These are phyloP conservation scores for Hucho hucho DNA, from an alignment of 2,113 vertebrate genomes.

Conservation along the genomic window DNA sequence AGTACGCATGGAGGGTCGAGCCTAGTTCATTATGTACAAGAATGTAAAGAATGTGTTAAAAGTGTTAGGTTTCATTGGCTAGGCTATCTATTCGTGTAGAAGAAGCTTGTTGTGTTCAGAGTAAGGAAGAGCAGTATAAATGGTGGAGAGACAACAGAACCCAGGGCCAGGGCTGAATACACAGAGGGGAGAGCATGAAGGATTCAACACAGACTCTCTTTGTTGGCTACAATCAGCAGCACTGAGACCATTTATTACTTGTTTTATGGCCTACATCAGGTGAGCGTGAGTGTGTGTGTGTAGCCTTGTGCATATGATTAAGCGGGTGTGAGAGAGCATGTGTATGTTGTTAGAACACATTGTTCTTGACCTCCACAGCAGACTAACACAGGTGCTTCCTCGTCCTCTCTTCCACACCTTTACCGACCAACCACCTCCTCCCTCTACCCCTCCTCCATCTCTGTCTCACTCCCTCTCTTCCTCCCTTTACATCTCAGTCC, in stretches of 20 bases:
- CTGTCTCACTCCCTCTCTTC: no score
- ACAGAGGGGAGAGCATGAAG: conserved; percentile 28
- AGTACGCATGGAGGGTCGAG: conserved; percentile 1
- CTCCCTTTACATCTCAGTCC: background rate
- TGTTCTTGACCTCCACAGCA: background rate
- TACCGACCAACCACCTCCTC: background rate
- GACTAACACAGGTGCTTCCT: conserved; percentile 26
- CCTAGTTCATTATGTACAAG: conserved; percentile 3
- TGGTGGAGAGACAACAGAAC: conserved; percentile 25
- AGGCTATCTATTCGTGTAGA: background rate
- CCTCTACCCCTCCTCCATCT: background rate
- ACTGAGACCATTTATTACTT: conserved; percentile 44
- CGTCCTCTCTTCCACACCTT: background rate
- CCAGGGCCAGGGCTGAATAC: background rate
- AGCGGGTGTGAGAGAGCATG: background rate
- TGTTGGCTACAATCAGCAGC: conserved; percentile 55
- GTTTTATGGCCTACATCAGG: conserved; percentile 56
- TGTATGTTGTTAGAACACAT: background rate
- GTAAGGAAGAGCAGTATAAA: conserved; percentile 17
- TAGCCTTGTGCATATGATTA: background rate
- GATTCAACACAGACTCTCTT: conserved; percentile 51
- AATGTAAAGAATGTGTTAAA: conserved; percentile 6
- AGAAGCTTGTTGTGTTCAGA: background rate
- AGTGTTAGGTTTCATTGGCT: conserved; percentile 5
- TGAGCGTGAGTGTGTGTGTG: conserved; percentile 36